Base-by-base conservation (phyloP, 92 coral and sea anemone species). In the Umimayanthus chanpuru region DNA sequence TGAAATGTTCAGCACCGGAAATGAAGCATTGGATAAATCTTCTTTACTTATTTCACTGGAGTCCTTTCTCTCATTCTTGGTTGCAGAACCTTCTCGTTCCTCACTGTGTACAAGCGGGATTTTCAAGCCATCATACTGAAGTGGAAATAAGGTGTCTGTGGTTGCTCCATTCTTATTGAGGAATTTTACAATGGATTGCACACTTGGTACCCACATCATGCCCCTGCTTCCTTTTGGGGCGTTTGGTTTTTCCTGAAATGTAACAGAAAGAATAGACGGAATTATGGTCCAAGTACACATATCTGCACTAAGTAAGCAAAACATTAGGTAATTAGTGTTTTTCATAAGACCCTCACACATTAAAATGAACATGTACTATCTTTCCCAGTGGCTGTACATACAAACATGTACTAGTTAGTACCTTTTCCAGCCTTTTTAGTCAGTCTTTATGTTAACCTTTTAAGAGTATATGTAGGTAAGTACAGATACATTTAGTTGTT, bases 181-280 rank as follows among this genome's bases (percentile, higher is more conserved):
- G 70, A 92, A 94, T 53, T 61, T 80, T 21, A 95, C 30, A 40
- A 95, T 80, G 65, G 81, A 85, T n/a, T 87, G 88, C 38, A 92
- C 88, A 67, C 88, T 88, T 20, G 99, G 99, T n/a, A 94, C 91
- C 98, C 99, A 96, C 20, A 79, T 77, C 15, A 92, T 92, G 16
- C 95, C 94, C 12, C 94, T 92, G 76, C 89, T 73, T n/a, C 89
- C 90, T 38, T 79, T 91, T 0, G 92, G 92, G 32, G 77, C 81
- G 32, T 90, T 90, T 68, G 80, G 76, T 76, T 89, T 86, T 20
- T 91, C 91, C 99, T 96, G 85, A 20, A 88, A 80, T 39, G n/a
- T 20, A 26, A 61, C 4, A 61, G 26, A 20, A 61, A 53, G 18
- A 53, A 53, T 2, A 53, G 18, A 53, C 58, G 12, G 15, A 50